Evolutionary conservation across 2,113 vertebrate genomes (phyloP).

Genomic region (Donacobius atricapilla): DNA sequence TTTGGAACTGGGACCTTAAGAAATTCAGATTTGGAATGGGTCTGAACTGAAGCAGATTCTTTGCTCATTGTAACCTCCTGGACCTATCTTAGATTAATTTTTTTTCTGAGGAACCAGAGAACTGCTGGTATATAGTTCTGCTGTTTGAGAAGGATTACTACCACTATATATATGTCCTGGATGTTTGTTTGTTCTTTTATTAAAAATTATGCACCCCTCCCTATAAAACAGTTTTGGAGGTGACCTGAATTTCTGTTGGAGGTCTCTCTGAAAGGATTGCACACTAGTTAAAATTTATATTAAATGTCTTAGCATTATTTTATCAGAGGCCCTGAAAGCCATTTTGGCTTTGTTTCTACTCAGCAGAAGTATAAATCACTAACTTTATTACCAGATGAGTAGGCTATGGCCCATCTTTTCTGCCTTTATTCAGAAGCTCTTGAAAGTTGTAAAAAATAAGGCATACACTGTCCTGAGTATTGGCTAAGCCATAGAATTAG

Average conservation of each 20-base stretch:
- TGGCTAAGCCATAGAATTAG: not conserved
- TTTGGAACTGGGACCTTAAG: not conserved
- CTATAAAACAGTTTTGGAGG: not conserved
- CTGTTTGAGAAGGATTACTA: not conserved
- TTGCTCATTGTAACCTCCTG: not conserved
- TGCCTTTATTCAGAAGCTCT: not conserved
- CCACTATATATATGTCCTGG: not conserved
- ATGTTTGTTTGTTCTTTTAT: not conserved
- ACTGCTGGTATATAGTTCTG: not conserved
- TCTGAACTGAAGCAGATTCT: not conserved
- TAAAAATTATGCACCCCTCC: not conserved
- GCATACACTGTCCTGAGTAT: not conserved
- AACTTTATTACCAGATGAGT: not conserved
- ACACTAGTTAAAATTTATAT: not conserved
- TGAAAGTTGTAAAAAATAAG: not conserved
- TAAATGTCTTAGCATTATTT: not conserved
- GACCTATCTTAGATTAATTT: not conserved
- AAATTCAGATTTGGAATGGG: not conserved
- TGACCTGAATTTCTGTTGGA: not conserved
- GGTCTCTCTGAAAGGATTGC: not conserved
- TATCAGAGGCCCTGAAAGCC: not conserved
- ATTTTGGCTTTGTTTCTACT: not conserved
- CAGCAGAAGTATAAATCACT: not conserved
- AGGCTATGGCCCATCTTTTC: not conserved
- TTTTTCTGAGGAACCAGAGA: not conserved